Conservation (phyloP, 2,797 vertebrate genomes). For the Euphonia xanthogaster region DNA sequence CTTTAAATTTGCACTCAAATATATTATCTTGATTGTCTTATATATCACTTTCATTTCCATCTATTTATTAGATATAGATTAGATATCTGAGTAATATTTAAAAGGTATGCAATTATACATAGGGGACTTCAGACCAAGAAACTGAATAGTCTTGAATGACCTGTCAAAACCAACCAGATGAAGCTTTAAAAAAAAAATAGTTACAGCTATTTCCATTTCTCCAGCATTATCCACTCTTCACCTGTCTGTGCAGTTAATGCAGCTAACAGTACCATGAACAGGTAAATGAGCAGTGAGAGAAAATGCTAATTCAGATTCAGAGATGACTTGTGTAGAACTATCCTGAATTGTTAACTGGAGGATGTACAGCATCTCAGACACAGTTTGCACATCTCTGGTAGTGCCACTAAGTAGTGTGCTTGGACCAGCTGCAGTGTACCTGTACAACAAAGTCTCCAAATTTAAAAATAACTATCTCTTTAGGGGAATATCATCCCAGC, state of each 20-base stretch:
- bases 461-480: not conserved
- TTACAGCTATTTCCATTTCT: not conserved
- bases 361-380: not conserved
- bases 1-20: not conserved
- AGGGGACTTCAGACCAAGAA: not conserved
- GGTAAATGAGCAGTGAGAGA: conserved; percentile 19
- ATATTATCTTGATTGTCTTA: not conserved
- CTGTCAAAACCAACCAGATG: not conserved
- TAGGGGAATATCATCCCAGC: not conserved
- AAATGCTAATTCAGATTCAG: conserved; percentile 34
- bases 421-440: not conserved
- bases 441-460: not conserved
- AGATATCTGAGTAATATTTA: not conserved
- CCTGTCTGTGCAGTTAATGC: not conserved
- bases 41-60: not conserved
- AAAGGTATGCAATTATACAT: not conserved
- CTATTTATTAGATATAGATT: not conserved
- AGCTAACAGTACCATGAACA: not conserved
- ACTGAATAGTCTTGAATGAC: not conserved
- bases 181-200: not conserved
- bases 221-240: not conserved
- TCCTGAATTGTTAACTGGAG: not conserved
- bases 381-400: not conserved
- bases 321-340: not conserved
- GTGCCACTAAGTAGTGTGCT: not conserved